phyloP scores from a whole-genome alignment of 2,888 invertebrate genomes.

The Tenodera sinensis region DNA sequence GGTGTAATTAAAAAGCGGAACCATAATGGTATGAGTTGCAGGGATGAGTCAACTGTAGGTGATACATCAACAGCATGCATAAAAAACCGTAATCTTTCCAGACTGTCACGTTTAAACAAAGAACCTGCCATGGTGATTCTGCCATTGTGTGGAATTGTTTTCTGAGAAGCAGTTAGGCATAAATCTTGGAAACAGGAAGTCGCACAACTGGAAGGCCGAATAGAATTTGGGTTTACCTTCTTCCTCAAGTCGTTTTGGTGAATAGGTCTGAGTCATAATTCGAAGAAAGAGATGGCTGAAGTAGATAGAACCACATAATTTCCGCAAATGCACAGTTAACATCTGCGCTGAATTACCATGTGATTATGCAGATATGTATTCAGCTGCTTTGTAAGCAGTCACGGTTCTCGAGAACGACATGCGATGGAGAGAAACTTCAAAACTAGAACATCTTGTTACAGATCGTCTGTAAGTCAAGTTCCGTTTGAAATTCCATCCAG shows the following conservation, averaged over 20 bases:
- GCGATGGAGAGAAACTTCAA: not conserved
- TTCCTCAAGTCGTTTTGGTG: not conserved
- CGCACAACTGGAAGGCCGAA: not conserved
- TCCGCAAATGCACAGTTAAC: not conserved
- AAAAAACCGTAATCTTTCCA: not conserved
- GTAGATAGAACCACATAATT: not conserved
- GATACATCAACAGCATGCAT: not conserved
- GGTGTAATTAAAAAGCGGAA: too few species aligned
- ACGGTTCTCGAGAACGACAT: not conserved
- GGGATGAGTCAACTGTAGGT: not conserved
- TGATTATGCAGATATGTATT: not conserved
- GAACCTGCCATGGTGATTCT: not conserved
- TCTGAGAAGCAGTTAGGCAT: not conserved
- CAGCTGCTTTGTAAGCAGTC: not conserved
- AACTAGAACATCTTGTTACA: not conserved
- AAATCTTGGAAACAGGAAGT: not conserved
- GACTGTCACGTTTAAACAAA: not conserved
- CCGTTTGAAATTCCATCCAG: not conserved
- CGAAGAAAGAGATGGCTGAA: not conserved
- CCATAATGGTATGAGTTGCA: too few species aligned
- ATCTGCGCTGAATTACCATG: not conserved
- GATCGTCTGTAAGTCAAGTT: not conserved
- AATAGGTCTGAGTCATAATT: not conserved
- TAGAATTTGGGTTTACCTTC: not conserved
- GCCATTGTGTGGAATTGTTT: not conserved